These are phyloP conservation scores for Pseudoatta argentina DNA, from an alignment of 1,140 invertebrate species.

Conservation along the genomic window DNA sequence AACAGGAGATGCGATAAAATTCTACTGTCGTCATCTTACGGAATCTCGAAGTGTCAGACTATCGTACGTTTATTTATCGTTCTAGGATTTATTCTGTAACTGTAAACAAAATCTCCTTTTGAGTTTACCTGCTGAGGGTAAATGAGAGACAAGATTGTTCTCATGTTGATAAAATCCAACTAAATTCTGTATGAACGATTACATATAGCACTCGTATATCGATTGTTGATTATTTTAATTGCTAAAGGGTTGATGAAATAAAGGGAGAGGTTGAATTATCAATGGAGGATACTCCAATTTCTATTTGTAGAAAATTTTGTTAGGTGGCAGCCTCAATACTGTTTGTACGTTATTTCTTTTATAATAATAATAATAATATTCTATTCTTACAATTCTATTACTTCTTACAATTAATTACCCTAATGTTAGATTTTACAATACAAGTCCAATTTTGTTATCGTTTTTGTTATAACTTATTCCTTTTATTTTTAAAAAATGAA, in stretches of 20 bases:
- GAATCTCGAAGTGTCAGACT: background rate
- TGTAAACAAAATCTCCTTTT: background rate
- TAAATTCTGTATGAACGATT: background rate
- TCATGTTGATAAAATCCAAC: conserved; percentile 22
- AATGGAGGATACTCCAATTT: background rate
- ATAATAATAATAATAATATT: too few species aligned
- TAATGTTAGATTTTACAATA: background rate
- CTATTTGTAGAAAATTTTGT: background rate
- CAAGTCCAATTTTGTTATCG: background rate
- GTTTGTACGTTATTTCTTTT: background rate
- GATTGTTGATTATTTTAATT: conserved; percentile 19
- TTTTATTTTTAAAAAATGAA: background rate
- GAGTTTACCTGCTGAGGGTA: conserved; percentile 23
- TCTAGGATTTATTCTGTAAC: background rate
- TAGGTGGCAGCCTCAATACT: background rate
- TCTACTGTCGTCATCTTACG: conserved; percentile 37
- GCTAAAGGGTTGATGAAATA: background rate
- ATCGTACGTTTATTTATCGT: conserved; percentile 8
- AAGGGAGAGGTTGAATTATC: background rate
- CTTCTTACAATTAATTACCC: background rate
- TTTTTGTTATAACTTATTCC: background rate
- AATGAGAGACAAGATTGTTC: conserved; percentile 9
- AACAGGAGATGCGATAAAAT: background rate
- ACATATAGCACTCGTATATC: background rate
- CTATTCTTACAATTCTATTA: background rate